Evolutionary conservation across 2,888 invertebrate genomes (phyloP).

Genomic region (Galerucella calmariensis): DNA sequence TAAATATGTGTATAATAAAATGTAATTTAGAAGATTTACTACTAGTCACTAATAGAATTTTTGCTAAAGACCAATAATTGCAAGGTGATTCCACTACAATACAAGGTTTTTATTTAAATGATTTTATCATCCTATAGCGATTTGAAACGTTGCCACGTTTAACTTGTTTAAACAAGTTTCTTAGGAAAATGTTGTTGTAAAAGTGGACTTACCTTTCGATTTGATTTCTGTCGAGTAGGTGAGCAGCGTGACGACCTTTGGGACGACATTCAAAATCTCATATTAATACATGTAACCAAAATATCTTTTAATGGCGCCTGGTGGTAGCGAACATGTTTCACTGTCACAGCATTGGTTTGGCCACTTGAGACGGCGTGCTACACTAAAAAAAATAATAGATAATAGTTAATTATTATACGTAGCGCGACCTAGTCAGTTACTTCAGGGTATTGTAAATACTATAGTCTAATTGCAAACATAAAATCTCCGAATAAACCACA

Average conservation of each 20-base stretch:
- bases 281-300: slow-evolving; percentile 56
- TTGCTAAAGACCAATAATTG: slow-evolving; percentile 14
- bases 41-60: slow-evolving; percentile 30
- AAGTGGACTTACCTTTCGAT: slow-evolving; percentile 16
- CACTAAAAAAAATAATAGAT: slow-evolving; percentile 41
- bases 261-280: slow-evolving; percentile 39
- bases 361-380: slow-evolving; percentile 41
- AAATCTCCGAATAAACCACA: slow-evolving; percentile 9
- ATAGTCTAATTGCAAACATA: slow-evolving; percentile 59
- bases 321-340: slow-evolving; percentile 51
- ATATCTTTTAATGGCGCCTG: slow-evolving; percentile 62
- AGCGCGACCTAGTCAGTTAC: too few species aligned
- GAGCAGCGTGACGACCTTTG: slow-evolving; percentile 20
- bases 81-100: not conserved
- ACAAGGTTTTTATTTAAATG: not conserved
- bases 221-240: slow-evolving; percentile 31
- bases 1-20: slow-evolving; percentile 24
- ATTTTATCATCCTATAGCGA: too few species aligned
- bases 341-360: slow-evolving; percentile 47
- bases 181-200: not conserved
- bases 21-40: slow-evolving; percentile 25
- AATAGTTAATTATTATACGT: too few species aligned
- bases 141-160: too few species aligned
- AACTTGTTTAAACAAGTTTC: too few species aligned
- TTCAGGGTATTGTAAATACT: slow-evolving; percentile 67